Evolutionary conservation across 2,888 invertebrate genomes (phyloP).

Genomic region (Venusia cambrica): DNA sequence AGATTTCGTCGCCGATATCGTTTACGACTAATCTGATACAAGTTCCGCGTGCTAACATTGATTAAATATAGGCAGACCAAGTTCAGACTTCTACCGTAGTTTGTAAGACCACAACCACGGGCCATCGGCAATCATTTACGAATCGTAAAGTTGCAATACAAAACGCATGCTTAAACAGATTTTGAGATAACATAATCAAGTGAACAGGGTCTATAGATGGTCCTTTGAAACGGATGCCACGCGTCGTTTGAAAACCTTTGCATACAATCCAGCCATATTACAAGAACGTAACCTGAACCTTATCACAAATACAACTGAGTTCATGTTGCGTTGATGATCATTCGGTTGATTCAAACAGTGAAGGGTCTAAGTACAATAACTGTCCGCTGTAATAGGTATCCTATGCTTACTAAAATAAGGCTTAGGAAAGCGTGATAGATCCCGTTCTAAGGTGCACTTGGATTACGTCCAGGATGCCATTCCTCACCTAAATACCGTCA

Average conservation of each 20-base stretch:
- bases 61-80: no score
- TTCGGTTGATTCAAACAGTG: neutral
- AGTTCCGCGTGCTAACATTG: no score
- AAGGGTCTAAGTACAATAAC: constrained; percentile 12
- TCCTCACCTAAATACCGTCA: constrained; percentile 59
- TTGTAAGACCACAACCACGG: no score
- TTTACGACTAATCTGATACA: no score
- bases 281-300: constrained; percentile 2
- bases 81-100: no score
- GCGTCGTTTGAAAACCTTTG: constrained; percentile 21
- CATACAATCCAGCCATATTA: constrained; percentile 12
- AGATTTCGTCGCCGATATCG: no score
- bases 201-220: constrained; percentile 9
- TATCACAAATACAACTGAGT: neutral
- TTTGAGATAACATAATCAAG: neutral
- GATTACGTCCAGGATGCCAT: constrained; percentile 55
- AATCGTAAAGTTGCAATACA: no score
- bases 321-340: constrained; percentile 15
- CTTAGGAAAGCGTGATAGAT: constrained; percentile 10
- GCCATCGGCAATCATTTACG: no score
- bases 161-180: no score
- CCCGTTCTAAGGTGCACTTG: constrained; percentile 41
- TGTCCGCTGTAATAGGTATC: constrained; percentile 1
- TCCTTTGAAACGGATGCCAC: constrained; percentile 31
- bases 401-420: constrained; percentile 16